phyloP scores from a whole-genome alignment of 2,888 invertebrate genomes.

The Caenorhabditis parvicauda region DNA sequence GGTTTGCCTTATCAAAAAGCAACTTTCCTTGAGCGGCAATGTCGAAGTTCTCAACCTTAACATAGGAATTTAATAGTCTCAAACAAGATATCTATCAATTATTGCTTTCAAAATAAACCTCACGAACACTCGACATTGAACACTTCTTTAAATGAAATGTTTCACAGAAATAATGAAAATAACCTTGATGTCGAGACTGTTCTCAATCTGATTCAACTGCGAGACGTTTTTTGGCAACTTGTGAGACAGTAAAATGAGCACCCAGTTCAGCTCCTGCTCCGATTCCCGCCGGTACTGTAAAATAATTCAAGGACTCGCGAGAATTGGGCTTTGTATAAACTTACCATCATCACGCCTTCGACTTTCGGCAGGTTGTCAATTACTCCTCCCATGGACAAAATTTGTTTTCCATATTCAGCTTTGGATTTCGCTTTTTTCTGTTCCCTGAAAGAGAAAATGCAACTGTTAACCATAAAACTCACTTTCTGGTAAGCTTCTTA shows the following conservation, averaged over 20 bases:
- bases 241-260: slow-evolving; percentile 91
- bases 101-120: too few relatives aligned
- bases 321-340: too few relatives aligned
- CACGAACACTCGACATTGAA: too few relatives aligned
- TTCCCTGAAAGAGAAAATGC: slow-evolving; percentile 23
- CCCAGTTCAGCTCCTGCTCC: slow-evolving; percentile 72
- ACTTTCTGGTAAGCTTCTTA: slow-evolving; percentile 34
- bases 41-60: slow-evolving; percentile 82
- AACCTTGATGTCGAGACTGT: slow-evolving; percentile 94
- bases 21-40: slow-evolving; percentile 96
- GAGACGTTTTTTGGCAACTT: slow-evolving; percentile 69
- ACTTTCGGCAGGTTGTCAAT: slow-evolving; percentile 31
- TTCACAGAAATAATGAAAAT: background rate
- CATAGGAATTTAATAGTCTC: slow-evolving; percentile 4
- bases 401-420: slow-evolving; percentile 49
- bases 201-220: slow-evolving; percentile 75
- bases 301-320: slow-evolving; percentile 2
- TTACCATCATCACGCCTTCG: slow-evolving; percentile 13
- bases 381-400: slow-evolving; percentile 57
- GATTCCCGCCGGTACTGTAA: slow-evolving; percentile 49
- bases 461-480: slow-evolving; percentile 4
- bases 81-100: background rate
- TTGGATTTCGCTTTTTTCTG: slow-evolving; percentile 41
- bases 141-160: background rate
- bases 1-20: slow-evolving; percentile 89